Conservation (phyloP, 2,113 vertebrate genomes). For the Probosciger aterrimus region DNA sequence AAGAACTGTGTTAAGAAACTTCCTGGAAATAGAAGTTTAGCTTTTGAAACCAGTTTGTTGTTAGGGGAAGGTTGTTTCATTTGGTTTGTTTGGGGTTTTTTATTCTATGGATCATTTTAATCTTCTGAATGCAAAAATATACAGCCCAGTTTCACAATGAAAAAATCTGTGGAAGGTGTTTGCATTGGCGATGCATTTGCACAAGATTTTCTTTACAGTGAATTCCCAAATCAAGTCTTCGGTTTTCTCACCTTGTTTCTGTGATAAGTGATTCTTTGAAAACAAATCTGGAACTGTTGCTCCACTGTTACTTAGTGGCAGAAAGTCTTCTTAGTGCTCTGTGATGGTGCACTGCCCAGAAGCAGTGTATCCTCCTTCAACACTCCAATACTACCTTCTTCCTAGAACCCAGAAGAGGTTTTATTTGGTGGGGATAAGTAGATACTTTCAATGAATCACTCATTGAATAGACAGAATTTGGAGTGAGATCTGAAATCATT, state of each 20-base stretch:
- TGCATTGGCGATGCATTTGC: not conserved
- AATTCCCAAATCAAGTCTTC: not conserved
- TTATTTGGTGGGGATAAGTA: not conserved
- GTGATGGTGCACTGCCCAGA: not conserved
- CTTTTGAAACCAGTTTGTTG: not conserved
- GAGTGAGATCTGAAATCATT: not conserved
- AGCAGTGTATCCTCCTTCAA: not conserved
- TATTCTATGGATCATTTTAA: not conserved
- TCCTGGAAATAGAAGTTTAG: not conserved
- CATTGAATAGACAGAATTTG: not conserved
- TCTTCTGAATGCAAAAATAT: not conserved
- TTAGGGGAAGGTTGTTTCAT: not conserved
- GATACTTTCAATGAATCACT: not conserved
- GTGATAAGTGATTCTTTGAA: not conserved
- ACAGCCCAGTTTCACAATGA: not conserved
- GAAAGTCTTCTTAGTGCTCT: not conserved
- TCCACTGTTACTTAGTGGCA: not conserved
- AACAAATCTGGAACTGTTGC: not conserved
- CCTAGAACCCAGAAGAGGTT: not conserved
- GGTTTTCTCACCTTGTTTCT: not conserved
- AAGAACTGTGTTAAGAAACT: not conserved
- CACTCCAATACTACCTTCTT: not conserved
- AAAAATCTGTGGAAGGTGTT: fast-evolving
- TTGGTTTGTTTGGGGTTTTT: fast-evolving
- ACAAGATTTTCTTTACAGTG: not conserved